phyloP scores from a whole-genome alignment of 1,140 invertebrate genomes.

The Anadara kagoshimensis region DNA sequence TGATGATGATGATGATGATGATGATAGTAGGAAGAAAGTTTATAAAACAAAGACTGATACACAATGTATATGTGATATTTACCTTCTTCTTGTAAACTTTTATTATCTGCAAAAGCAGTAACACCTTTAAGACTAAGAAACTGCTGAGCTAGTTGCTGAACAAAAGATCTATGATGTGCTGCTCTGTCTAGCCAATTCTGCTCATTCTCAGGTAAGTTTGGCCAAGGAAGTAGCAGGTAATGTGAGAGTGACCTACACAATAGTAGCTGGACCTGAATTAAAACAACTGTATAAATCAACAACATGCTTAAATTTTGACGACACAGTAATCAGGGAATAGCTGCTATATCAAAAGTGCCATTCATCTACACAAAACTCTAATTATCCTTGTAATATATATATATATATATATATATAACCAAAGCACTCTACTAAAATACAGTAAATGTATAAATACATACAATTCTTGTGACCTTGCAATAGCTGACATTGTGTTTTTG shows the following conservation, averaged over 20 bases:
- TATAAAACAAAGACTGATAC: no score
- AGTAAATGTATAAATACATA: no score
- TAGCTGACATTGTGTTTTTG: no score
- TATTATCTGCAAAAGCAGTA: constrained; percentile 56
- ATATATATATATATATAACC: no score
- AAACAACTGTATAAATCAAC: constrained; percentile 12
- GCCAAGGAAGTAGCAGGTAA: constrained; percentile 78
- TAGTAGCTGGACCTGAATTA: constrained; percentile 75
- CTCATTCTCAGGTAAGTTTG: constrained; percentile 70
- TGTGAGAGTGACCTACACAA: constrained; percentile 77
- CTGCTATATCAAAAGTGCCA: no score
- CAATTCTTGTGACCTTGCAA: no score
- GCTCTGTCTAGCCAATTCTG: constrained; percentile 76
- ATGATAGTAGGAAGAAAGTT: not conserved
- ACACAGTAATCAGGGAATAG: no score
- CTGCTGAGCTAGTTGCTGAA: constrained; percentile 67
- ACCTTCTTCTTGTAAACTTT: constrained; percentile 69
- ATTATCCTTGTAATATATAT: no score
- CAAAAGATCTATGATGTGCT: constrained; percentile 64
- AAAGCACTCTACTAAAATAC: no score
- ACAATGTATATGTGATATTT: constrained; percentile 11
- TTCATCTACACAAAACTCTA: no score
- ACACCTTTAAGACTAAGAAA: constrained; percentile 65
- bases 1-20: not conserved
- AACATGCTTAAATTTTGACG: no score